Percentiles rank a stretch among this genome's conserved stretches.
Evolutionary conservation across 2,888 invertebrate species (phyloP).

Genomic region (Polyommatus icarus): DNA sequence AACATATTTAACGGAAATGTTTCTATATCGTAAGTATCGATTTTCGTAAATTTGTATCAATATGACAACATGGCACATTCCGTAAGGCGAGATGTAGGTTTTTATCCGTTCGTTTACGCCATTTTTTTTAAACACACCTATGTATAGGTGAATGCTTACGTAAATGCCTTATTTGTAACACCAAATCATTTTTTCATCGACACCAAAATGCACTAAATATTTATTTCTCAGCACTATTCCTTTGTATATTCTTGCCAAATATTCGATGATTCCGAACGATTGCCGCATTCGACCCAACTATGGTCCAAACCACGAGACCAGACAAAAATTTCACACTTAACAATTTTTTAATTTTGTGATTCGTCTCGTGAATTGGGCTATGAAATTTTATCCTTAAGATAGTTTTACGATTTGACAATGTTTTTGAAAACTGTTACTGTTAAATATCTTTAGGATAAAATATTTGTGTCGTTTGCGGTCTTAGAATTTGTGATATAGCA

Average conservation of each 20-base stretch:
- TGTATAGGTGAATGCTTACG: slow-evolving; percentile 27
- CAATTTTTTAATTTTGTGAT: not conserved
- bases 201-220: slow-evolving; percentile 19
- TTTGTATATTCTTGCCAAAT: slow-evolving; percentile 26
- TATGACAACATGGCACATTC: slow-evolving; percentile 73
- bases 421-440: not conserved
- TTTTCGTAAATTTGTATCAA: slow-evolving; percentile 49
- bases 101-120: slow-evolving; percentile 51
- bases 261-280: not conserved
- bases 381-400: not conserved
- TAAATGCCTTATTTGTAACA: slow-evolving; percentile 22
- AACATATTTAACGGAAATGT: slow-evolving; percentile 60
- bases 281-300: not conserved
- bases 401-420: not conserved
- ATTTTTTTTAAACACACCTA: slow-evolving; percentile 54
- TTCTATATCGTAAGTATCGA: slow-evolving; percentile 60
- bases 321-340: not conserved
- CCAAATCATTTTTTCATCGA: not conserved
- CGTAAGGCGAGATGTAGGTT: slow-evolving; percentile 61
- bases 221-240: slow-evolving; percentile 11
- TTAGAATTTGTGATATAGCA: slow-evolving; percentile 14
- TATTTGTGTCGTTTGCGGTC: not conserved
- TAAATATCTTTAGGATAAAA: not conserved
- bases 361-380: not conserved
- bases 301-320: not conserved